Percentiles rank a stretch among this genome's conserved stretches.
Conservation (phyloP, 2,888 invertebrate species). For the Alentia gelatinosa region DNA sequence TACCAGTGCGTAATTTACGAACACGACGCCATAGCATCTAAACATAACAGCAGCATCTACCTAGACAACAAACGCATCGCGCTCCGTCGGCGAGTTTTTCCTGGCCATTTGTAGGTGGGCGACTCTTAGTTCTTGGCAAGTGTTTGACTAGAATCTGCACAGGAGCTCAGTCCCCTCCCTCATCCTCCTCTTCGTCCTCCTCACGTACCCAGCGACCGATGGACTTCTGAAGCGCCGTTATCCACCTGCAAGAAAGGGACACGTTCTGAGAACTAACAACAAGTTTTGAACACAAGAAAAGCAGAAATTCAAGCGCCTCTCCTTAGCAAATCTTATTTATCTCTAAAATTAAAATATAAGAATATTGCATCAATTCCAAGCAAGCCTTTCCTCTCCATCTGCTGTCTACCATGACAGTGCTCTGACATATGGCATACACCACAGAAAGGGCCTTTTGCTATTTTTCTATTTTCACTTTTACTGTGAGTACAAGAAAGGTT, state of each 20-base stretch:
- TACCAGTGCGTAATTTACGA: no score
- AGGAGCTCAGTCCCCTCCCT: no score
- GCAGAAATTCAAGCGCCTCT: background rate
- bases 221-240: slow-evolving; percentile 95
- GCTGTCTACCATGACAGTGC: background rate
- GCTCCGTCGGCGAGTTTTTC: no score
- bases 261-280: background rate
- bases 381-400: background rate
- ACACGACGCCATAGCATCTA: background rate
- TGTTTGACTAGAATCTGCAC: no score
- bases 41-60: background rate
- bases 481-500: no score
- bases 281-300: background rate
- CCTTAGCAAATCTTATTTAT: background rate
- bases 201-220: slow-evolving; percentile 90
- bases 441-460: no score
- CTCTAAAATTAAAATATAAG: background rate
- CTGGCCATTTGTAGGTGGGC: no score
- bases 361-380: background rate
- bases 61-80: no score
- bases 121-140: no score
- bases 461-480: no score
- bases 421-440: background rate
- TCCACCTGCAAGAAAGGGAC: slow-evolving; percentile 87
- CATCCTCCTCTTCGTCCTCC: no score